Base-by-base conservation (phyloP, 2,888 invertebrate genomes). In the Isoperla grammatica region DNA sequence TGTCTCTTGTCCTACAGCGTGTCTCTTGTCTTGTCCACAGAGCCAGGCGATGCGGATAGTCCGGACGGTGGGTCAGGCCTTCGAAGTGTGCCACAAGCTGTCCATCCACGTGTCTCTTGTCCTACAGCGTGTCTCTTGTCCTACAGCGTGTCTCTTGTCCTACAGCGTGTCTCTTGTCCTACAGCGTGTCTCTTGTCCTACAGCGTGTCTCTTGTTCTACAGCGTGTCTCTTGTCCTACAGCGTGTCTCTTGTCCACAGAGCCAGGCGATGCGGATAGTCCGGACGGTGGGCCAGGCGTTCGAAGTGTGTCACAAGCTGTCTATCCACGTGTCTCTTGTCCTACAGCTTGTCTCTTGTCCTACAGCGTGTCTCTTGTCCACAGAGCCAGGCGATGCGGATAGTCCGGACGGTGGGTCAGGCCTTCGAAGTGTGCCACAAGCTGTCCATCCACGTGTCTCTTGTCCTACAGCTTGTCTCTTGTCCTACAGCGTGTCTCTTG, bases 351-450 rank as follows among this genome's bases (percentile, higher is more conserved):
- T 29, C 29, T 29, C 4, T 29, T 29, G 29, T 8, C 29, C 29
- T 29, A 29, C 29, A 29, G 29, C 8, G 29, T 29, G 29, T 29
- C 29, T 29, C 29, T 29, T 8, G 4, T 8, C 29, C 29, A 12
- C 85, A 97, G 97, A 94, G 90, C 76, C 96, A 98, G 81, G 98
- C 98, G 35, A 96, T 98, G 95, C 85, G 92, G 68, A 93, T 99
- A 68, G 99, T 99, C 63, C 86, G 97, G 70, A 98, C 98, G 6
- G 94, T 99, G 67, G 98, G 98, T 49, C 98, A 99, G 78, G 98
- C 98, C 39, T 99, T 99, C 78, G 98, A 99, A 78, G 97, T 98
- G 74, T 98, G 97, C 82, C 97, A 98, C 84, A 95, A 96, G 79
- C 82, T 92, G 77, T 87, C 89, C 71, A 80, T 84, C 70, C 85